Base-by-base conservation (phyloP, 2,888 invertebrate species). In the Idaea aversata region DNA sequence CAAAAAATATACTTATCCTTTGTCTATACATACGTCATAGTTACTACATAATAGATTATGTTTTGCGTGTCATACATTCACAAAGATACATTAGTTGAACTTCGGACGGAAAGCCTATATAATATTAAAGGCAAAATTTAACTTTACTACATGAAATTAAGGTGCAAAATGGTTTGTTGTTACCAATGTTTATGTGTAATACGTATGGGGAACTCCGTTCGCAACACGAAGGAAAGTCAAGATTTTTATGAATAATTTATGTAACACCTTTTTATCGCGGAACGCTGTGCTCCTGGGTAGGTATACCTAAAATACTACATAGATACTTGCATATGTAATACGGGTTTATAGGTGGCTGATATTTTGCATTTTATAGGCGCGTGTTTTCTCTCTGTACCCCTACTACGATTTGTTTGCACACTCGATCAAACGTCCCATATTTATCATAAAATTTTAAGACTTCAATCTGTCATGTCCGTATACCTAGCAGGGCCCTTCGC, bases 191-290 rank as follows among this genome's bases (percentile, higher is more conserved):
- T 47, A 13, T 47, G 7, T 25, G 25, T 61, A 60, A 68, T 34
- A 65, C 66, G 69, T 59, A 62, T 13, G 65, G 70, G 61, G 36
- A 58, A 66, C 66, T 69, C 70, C 71, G 68, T 61, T 65, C 66
- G 62, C 65, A 61, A 61, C 63, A 67, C 67, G 70, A 70, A 70
- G 70, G 73, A 66, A 79, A 84, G 84, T 84, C 84, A 85, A 88
- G 87, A 88, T 88, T 90, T 88, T 87, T 90, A 90, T 90, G 89
- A 91, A 90, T 89, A 88, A 90, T 90, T 88, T 88, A 91, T 90
- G 76, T 78, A 73, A 80, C 80, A 80, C 70, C 81, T 80, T 86
- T 88, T 89, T 88, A 86, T 88, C 85, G 81, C 74, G 74, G 64
- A 64, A 63, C 70, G 73, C 71, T 74, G 73, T 75, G 72, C 73